Conservation (phyloP, 2,797 vertebrate species). For the Picus viridis region DNA sequence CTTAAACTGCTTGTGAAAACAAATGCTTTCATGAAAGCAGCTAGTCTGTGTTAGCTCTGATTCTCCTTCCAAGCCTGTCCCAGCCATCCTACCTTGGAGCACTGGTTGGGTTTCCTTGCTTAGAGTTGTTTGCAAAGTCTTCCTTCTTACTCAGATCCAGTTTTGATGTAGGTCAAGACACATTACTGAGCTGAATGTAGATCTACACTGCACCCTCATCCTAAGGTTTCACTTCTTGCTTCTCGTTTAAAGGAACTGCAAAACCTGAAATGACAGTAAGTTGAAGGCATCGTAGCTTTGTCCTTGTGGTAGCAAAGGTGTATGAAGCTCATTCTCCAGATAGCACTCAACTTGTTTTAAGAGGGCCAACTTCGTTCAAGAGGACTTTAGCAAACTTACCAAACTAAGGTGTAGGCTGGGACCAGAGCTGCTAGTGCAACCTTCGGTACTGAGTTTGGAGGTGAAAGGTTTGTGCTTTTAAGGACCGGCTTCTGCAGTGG, state of each 20-base stretch:
- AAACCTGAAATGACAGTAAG: slow-evolving; percentile 2
- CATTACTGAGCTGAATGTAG: neutral
- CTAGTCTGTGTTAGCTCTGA: neutral
- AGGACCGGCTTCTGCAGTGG: neutral
- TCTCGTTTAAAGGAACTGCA: slow-evolving; percentile 39
- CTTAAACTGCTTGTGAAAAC: neutral
- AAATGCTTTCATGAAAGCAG: neutral
- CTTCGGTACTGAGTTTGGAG: neutral
- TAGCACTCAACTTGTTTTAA: neutral
- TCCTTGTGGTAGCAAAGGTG: neutral
- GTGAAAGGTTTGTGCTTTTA: neutral
- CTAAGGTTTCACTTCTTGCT: slow-evolving; percentile 42
- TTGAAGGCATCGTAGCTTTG: neutral
- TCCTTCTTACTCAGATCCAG: neutral
- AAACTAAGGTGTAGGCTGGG: fast-evolving
- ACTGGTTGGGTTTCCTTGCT: neutral
- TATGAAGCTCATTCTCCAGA: neutral
- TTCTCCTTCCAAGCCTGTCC: neutral
- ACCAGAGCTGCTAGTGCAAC: neutral
- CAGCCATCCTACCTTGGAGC: neutral
- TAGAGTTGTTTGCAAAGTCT: neutral
- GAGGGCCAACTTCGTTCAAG: neutral
- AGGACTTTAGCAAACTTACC: neutral
- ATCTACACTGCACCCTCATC: neutral
- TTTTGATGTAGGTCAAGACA: neutral